A percentile compares a stretch with the other conserved stretches of the same genome.
phyloP scores from a whole-genome alignment of 2,113 vertebrate genomes.

The Istiophorus platypterus region DNA sequence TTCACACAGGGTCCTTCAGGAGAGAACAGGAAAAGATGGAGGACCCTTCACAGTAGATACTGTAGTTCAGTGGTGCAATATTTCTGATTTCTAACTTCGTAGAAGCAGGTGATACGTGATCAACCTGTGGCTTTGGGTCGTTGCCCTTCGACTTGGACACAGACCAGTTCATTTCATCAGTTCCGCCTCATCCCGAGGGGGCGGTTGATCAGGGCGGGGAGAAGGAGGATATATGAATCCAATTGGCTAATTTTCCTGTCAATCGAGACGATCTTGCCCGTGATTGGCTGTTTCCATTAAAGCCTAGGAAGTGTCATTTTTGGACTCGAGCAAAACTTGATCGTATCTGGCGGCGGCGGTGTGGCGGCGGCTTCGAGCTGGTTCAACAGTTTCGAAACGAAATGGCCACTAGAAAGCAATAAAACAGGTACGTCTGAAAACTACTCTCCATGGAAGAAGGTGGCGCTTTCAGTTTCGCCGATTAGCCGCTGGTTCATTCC shows the following conservation, averaged over 20 bases:
- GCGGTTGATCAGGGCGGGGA: background rate
- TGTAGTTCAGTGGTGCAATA: no score
- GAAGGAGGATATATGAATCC: accelerated
- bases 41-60: background rate
- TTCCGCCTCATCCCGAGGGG: background rate
- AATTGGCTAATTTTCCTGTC: slow-evolving; percentile 49
- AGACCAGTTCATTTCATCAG: slow-evolving; percentile 32
- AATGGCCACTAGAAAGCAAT: slow-evolving; percentile 55
- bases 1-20: no score
- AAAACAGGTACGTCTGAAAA: slow-evolving; percentile 53
- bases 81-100: no score
- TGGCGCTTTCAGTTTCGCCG: accelerated
- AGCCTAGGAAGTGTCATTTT: slow-evolving; percentile 73
- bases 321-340: slow-evolving; percentile 65
- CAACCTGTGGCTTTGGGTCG: no score
- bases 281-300: slow-evolving; percentile 62
- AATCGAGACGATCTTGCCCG: background rate
- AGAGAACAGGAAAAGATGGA: no score
- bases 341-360: slow-evolving; percentile 7
- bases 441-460: accelerated
- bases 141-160: background rate
- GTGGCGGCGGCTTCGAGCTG: slow-evolving; percentile 28
- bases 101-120: no score
- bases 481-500: background rate
- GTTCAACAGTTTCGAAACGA: slow-evolving; percentile 30